Conservation (phyloP, 2,888 invertebrate genomes). For the Dryocosmus kuriphilus region DNA sequence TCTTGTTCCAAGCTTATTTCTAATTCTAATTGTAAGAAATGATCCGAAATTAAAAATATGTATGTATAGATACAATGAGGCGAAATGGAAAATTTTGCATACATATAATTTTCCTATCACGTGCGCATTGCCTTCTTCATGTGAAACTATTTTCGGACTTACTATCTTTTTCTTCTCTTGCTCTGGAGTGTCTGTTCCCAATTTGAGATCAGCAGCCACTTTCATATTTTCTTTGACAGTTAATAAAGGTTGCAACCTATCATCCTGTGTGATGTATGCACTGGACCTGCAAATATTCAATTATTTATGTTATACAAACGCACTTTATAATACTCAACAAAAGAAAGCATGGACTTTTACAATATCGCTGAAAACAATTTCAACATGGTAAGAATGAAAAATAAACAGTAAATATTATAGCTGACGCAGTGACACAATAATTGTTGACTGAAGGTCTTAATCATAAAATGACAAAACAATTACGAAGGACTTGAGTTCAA, state of each 20-base stretch:
- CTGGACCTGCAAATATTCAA: slow-evolving; percentile 66
- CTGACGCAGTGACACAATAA: neutral
- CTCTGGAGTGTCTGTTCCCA: slow-evolving; percentile 69
- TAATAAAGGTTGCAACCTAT: slow-evolving; percentile 88
- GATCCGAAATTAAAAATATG: no score
- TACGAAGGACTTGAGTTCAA: neutral
- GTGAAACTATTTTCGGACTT: slow-evolving; percentile 35
- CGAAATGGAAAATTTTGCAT: neutral
- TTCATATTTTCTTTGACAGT: slow-evolving; percentile 92
- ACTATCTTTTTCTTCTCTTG: slow-evolving; percentile 47
- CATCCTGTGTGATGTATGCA: slow-evolving; percentile 93
- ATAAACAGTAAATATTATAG: neutral
- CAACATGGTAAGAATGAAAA: neutral
- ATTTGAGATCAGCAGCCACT: slow-evolving; percentile 92
- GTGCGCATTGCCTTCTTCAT: neutral
- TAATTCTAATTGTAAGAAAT: no score
- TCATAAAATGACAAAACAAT: neutral
- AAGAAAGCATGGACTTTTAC: neutral
- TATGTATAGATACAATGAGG: no score
- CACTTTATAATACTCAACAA: neutral
- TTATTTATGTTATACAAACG: neutral
- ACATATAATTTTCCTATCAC: neutral
- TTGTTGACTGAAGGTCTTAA: neutral
- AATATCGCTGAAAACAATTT: neutral
- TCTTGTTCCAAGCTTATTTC: no score